Evolutionary conservation across 2,888 invertebrate species (phyloP).

Genomic region (Chrysotoxum bicinctum): DNA sequence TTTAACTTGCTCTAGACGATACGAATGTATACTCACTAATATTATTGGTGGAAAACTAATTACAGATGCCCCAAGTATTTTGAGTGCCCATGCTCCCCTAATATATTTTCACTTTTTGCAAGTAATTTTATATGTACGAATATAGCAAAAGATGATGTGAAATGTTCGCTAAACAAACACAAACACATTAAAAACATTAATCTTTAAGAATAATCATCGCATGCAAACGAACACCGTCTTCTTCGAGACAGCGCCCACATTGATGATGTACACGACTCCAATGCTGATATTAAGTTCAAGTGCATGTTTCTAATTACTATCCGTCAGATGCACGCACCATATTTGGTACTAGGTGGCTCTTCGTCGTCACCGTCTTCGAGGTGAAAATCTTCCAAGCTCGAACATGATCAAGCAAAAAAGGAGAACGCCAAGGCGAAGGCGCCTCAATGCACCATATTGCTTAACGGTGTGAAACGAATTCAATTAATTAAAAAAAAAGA

Average conservation of each 20-base stretch:
- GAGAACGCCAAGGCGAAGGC: background rate
- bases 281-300: constrained; percentile 61
- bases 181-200: constrained; percentile 17
- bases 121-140: background rate
- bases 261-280: constrained; percentile 1
- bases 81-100: background rate
- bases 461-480: constrained; percentile 60
- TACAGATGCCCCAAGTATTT: background rate
- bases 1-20: too few species aligned
- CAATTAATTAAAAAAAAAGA: constrained; percentile 38
- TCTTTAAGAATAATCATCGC: constrained; percentile 6
- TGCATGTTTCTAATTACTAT: constrained; percentile 50
- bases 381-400: constrained; percentile 16
- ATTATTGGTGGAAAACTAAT: background rate
- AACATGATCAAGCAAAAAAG: background rate
- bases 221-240: constrained; percentile 18
- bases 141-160: background rate
- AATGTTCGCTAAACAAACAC: background rate
- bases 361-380: background rate
- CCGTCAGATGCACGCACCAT: constrained; percentile 24
- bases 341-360: constrained; percentile 16
- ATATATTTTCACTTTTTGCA: constrained; percentile 14
- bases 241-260: constrained; percentile 14
- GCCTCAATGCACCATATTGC: constrained; percentile 32
- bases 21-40: too few species aligned